These are phyloP conservation scores for Anguilla rostrata DNA, from an alignment of 2,113 vertebrate genomes.

Conservation along the genomic window DNA sequence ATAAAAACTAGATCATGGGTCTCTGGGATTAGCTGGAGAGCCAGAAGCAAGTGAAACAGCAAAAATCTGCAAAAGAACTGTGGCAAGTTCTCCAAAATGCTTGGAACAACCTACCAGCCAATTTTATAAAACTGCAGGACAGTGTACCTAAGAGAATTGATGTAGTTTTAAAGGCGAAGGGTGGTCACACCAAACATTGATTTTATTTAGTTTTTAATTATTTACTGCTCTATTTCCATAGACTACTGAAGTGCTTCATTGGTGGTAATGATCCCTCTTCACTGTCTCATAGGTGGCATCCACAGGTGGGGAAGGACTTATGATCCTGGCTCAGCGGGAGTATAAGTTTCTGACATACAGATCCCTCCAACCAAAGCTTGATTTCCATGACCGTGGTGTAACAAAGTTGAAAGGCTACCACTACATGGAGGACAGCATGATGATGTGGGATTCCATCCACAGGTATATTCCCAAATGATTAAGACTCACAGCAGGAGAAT, in stretches of 20 bases:
- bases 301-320: slow-evolving; percentile 56
- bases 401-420: slow-evolving; percentile 52
- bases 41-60: no score
- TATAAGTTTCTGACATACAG: slow-evolving; percentile 63
- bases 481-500: neutral
- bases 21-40: no score
- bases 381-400: slow-evolving; percentile 59
- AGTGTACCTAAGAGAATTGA: no score
- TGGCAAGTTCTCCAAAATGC: no score
- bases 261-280: neutral
- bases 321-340: slow-evolving; percentile 62
- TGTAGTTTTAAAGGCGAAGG: no score
- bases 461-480: slow-evolving; percentile 43
- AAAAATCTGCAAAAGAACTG: no score
- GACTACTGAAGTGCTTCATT: neutral
- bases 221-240: neutral
- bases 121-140: no score
- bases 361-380: slow-evolving; percentile 60
- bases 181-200: no score
- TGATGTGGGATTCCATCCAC: slow-evolving; percentile 64
- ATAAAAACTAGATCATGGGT: no score
- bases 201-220: no score
- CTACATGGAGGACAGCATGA: slow-evolving; percentile 63
- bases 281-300: slow-evolving; percentile 58
- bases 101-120: no score